Evolutionary conservation across 2,113 vertebrate species (phyloP).

Genomic region (Parus major): DNA sequence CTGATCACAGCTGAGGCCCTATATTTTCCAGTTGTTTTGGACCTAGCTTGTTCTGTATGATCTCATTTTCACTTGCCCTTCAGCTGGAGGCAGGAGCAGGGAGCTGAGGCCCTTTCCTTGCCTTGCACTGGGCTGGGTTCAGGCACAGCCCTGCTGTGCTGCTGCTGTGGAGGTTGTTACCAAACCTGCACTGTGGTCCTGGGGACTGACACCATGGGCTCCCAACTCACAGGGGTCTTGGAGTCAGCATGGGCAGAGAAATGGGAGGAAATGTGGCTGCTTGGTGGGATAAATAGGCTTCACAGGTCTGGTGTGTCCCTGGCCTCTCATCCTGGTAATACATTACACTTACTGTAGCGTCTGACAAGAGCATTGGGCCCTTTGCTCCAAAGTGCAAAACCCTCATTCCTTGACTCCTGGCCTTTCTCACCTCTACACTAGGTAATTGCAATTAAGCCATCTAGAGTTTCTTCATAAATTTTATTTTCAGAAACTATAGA

Average conservation of each 20-base stretch:
- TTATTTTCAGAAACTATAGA: background rate
- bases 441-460: background rate
- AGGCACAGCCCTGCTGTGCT: background rate
- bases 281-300: background rate
- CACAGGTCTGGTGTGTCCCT: background rate
- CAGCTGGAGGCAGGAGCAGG: background rate
- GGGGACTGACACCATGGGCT: background rate
- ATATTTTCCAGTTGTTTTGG: background rate
- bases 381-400: background rate
- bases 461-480: background rate
- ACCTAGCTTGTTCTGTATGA: background rate
- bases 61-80: background rate
- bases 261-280: background rate
- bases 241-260: background rate
- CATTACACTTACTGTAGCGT: rapidly evolving
- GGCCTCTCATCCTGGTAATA: background rate
- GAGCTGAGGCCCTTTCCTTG: background rate
- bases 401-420: background rate
- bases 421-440: background rate
- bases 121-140: background rate
- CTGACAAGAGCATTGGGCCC: background rate
- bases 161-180: background rate
- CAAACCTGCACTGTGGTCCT: background rate
- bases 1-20: background rate
- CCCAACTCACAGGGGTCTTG: background rate